A percentile compares a stretch with the other conserved stretches of the same genome.
phyloP scores from a whole-genome alignment of 2,888 invertebrate genomes.

The Ophion slaviceki region DNA sequence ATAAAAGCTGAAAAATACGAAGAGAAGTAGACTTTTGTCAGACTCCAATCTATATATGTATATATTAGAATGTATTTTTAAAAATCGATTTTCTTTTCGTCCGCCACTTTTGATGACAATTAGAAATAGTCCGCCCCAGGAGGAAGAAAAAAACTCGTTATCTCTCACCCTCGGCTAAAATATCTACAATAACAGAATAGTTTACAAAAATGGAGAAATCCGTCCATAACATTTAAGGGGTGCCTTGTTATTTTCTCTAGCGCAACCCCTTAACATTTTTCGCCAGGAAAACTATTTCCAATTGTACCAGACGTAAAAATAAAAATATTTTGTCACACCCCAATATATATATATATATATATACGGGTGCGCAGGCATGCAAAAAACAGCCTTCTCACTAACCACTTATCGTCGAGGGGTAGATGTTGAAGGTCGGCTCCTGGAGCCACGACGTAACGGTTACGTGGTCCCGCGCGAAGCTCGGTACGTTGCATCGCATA shows the following conservation, averaged over 20 bases:
- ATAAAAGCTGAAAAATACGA: no score
- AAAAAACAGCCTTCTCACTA: slow-evolving; percentile 71
- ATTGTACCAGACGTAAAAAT: no score
- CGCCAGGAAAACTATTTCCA: no score
- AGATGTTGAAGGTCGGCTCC: slow-evolving; percentile 86
- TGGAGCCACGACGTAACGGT: slow-evolving; percentile 86
- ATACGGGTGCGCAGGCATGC: no score
- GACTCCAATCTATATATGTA: no score
- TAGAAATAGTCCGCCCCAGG: neutral
- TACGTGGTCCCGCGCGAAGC: slow-evolving; percentile 85
- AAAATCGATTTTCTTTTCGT: neutral
- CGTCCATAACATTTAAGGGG: no score
- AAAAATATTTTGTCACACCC: neutral
- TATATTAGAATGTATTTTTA: neutral
- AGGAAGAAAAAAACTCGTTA: neutral
- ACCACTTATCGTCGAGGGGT: slow-evolving; percentile 85
- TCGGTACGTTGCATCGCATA: slow-evolving; percentile 85
- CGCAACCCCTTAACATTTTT: no score
- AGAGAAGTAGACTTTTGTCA: no score
- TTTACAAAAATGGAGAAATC: no score
- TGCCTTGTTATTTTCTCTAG: no score
- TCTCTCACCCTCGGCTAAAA: neutral
- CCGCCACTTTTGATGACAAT: neutral
- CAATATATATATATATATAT: no score
- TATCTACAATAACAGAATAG: no score